A percentile compares a stretch with the other conserved stretches of the same genome.
Conservation (phyloP, 2,113 vertebrate genomes). For the Gallinago paraguaiae region DNA sequence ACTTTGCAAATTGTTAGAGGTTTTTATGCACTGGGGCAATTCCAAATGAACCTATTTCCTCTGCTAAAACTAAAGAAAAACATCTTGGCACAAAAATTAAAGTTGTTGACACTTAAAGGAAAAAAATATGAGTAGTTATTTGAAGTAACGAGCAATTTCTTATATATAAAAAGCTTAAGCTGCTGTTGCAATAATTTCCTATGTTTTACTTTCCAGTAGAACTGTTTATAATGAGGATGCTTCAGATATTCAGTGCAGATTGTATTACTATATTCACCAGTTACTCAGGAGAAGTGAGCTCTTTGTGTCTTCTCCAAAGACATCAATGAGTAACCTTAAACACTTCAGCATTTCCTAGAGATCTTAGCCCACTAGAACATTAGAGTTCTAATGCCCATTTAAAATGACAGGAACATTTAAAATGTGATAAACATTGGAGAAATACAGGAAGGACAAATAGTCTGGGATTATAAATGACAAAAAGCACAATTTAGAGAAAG, state of each 20-base stretch:
- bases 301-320: background rate
- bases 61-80: background rate
- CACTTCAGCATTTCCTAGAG: background rate
- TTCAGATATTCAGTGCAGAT: background rate
- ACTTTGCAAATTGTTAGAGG: background rate
- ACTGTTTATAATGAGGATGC: background rate
- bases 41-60: background rate
- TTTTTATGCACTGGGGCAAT: background rate
- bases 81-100: background rate
- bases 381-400: background rate
- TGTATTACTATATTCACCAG: background rate
- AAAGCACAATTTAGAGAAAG: background rate
- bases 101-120: background rate
- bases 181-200: background rate
- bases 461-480: background rate
- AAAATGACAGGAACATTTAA: background rate
- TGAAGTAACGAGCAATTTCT: background rate
- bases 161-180: background rate
- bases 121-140: background rate
- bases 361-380: background rate
- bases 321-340: background rate
- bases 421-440: background rate
- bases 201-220: background rate
- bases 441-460: background rate
- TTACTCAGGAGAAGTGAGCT: background rate